Evolutionary conservation across 2,888 invertebrate genomes (phyloP).

Genomic region (Chirona hameri): DNA sequence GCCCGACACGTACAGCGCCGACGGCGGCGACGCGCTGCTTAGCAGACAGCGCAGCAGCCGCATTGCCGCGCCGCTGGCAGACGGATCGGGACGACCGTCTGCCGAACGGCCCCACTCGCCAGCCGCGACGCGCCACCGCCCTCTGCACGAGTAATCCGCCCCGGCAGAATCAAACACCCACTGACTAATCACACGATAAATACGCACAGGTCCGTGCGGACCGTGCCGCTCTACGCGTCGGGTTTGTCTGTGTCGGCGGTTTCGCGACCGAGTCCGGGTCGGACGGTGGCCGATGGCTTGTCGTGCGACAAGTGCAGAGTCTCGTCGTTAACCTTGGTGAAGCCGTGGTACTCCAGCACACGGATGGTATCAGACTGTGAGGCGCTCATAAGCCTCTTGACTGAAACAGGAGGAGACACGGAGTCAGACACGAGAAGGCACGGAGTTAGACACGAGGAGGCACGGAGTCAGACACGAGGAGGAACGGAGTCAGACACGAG

Average conservation of each 20-base stretch:
- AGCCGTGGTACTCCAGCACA: background rate
- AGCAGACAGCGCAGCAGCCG: background rate
- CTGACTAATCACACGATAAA: too few relatives aligned
- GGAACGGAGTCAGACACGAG: too few relatives aligned
- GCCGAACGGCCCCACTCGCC: too few relatives aligned
- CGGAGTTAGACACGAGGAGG: background rate
- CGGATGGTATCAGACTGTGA: conserved; percentile 23
- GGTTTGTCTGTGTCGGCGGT: background rate
- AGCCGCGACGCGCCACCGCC: too few relatives aligned
- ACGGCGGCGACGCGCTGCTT: background rate
- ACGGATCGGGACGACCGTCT: too few relatives aligned
- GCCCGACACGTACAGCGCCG: conserved; percentile 24
- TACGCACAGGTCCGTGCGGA: background rate
- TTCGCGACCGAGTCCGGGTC: background rate
- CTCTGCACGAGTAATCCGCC: too few relatives aligned
- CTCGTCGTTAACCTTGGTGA: background rate
- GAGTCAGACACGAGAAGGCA: background rate
- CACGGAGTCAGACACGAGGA: too few relatives aligned
- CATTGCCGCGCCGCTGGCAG: background rate
- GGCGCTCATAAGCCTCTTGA: conserved; percentile 13
- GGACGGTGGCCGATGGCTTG: background rate
- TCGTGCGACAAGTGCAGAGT: background rate
- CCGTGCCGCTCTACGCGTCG: background rate
- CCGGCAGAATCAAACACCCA: too few relatives aligned
- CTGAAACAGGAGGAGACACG: background rate